Evolutionary conservation across 2,797 vertebrate species (phyloP), one percentile per base, ranked within the genome.

Genomic region (Parauchenoglanis punctatus): DNA sequence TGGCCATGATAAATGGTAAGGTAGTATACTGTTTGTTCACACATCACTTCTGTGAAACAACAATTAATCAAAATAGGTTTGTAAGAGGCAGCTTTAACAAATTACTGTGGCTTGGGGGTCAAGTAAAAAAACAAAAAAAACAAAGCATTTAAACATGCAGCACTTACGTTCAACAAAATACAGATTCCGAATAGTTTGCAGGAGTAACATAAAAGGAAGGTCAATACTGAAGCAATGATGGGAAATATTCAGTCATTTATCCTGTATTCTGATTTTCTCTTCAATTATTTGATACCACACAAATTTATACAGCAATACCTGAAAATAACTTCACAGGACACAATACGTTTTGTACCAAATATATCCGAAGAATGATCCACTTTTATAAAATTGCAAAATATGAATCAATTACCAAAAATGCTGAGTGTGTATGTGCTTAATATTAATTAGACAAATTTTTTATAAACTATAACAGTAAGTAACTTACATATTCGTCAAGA

Each of bases 1-100:
- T 89, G 91, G 90, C 90, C 83, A 82, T 94, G 93, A 96, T 94
- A 93, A 94, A 95, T 93, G 90, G 91, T 89, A 89, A 86, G 88
- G 87, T 87, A 87, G 84, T 92, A 90, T 93, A 92, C 87, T 93
- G 92, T 94, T 95, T 95, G 91, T 93, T 93, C 90, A 91, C 89
- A 93, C 89, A 91, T 86, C 91, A 94, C 92, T 84, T 90, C 89
- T 88, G 81, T 75, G 86, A 84, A 91, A 86, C 73, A 89, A 90
- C 85, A 90, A 93, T 95, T 93, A 92, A 93, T 95, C 93, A 93
- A 90, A 92, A 90, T 75, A 87, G 81, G 86, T 83, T 91, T 76
- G 87, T 49, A 94, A 89, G 93, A 91, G 89, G n/a, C 89, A 87
- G 31, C 8, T 68, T 86, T 93, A 90, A 95, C 93, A 92, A 93